Conservation (phyloP, 2,888 invertebrate genomes). For the Drosophila paramelanica region DNA sequence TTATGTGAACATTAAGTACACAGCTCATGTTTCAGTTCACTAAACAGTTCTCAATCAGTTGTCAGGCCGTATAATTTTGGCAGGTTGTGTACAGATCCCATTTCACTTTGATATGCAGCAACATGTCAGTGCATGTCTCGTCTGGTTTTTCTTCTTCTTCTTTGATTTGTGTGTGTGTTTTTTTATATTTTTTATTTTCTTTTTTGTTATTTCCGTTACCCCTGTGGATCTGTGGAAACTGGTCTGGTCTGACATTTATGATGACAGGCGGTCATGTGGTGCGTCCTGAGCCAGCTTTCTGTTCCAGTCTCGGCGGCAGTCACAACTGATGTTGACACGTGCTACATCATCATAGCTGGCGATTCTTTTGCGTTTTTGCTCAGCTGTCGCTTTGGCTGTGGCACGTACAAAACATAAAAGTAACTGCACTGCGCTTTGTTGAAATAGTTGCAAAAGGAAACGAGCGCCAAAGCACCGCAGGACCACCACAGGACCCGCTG, state of each 20-base stretch:
- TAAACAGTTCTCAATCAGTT: slow-evolving; percentile 19
- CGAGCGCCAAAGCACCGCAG: slow-evolving; percentile 65
- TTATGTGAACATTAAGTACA: background rate
- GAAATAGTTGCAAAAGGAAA: slow-evolving; percentile 77
- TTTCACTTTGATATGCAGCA: slow-evolving; percentile 48
- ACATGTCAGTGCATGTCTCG: slow-evolving; percentile 39
- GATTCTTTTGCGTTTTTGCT: slow-evolving; percentile 57
- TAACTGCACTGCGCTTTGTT: slow-evolving; percentile 80
- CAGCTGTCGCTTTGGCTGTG: slow-evolving; percentile 60
- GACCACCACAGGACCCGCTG: slow-evolving; percentile 35
- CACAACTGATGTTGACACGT: slow-evolving; percentile 76
- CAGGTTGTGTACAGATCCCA: background rate
- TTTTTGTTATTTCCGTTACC: slow-evolving; percentile 4
- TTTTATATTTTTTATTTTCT: slow-evolving; percentile 7
- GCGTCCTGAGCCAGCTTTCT: slow-evolving; percentile 17
- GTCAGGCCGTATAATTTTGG: background rate
- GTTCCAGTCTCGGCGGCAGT: slow-evolving; percentile 6
- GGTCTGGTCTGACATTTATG: slow-evolving; percentile 67
- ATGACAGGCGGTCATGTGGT: slow-evolving; percentile 73
- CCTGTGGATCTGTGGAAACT: slow-evolving; percentile 6
- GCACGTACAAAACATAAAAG: slow-evolving; percentile 79
- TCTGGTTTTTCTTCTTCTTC: slow-evolving; percentile 19
- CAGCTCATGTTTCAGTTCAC: background rate
- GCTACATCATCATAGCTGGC: slow-evolving; percentile 78
- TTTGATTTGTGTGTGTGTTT: slow-evolving; percentile 1